These are phyloP conservation scores for Eulithis testata DNA, from an alignment of 2,888 invertebrate species.

Conservation along the genomic window DNA sequence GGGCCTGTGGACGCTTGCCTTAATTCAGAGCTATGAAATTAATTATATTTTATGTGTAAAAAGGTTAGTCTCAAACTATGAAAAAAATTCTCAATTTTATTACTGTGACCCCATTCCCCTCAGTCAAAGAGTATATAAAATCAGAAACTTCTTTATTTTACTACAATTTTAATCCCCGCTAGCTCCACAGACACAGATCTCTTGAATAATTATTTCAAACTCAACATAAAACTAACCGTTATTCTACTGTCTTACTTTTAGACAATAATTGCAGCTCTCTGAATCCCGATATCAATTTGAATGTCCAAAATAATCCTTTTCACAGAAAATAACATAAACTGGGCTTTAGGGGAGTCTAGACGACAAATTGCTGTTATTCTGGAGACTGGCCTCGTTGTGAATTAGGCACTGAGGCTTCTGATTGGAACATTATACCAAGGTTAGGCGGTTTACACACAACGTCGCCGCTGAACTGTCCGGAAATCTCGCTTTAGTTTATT, in stretches of 20 bases:
- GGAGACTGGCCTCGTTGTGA: conserved; percentile 5
- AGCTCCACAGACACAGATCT: neutral
- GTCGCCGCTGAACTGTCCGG: neutral
- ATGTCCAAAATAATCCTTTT: conserved; percentile 32
- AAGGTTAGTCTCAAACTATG: no score
- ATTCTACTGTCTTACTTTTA: conserved; percentile 13
- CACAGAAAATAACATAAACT: conserved; percentile 34
- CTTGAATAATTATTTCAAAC: neutral
- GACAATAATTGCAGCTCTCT: conserved; percentile 28
- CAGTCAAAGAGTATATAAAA: no score
- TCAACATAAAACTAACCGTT: conserved; percentile 2
- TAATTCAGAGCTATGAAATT: no score
- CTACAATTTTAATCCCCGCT: neutral
- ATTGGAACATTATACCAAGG: conserved; percentile 17
- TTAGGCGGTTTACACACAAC: neutral
- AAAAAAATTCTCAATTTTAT: no score
- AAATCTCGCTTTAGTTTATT: no score
- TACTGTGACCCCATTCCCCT: no score
- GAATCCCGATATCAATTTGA: conserved; percentile 34
- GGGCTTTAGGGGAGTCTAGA: conserved; percentile 30
- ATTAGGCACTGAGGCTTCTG: conserved; percentile 3
- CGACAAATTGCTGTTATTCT: conserved; percentile 32
- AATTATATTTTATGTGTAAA: no score
- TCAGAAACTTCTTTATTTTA: no score
- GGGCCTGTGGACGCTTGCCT: no score